Base-by-base conservation (phyloP, 2,113 vertebrate genomes). In the Corythornis madagascariensis region DNA sequence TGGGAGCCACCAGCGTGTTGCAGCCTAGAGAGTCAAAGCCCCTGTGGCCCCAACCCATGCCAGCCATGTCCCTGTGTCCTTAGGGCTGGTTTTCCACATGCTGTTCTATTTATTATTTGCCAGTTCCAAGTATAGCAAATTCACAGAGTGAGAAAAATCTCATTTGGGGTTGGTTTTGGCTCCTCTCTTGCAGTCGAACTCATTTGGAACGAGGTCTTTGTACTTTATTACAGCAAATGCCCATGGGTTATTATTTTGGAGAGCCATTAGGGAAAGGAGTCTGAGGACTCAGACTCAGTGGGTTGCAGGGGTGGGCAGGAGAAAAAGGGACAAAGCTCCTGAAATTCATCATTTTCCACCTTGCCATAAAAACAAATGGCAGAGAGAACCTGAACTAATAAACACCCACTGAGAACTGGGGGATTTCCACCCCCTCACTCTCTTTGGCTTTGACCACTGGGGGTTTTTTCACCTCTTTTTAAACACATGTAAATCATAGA, bases 81-180 rank as follows among this genome's bases (percentile, higher is more conserved):
- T 9, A 86, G 88, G 93, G 84, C 57, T 69, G 28, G 55, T 88
- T 84, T 93, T 78, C 84, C 91, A 91, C 57, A 56, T 33, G 31
- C 40, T 65, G 24, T 28, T 82, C 61, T 29, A 79, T 79, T 93
- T 60, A 91, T 65, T 88, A 66, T 86, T 83, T 66, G 80, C 81
- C 72, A 86, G 76, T 47, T 95, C 88, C 91, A 91, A 95, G 81
- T 56, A 56, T 29, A 86, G 91, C 84, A 83, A 93, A 88, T 88
- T 91, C 80, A 60, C 84, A 66, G 88, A 88, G 88, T 85, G 88
- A 82, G 88, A 86, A 94, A 95, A 95, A 86, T 57, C 81, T 91
- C 72, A 66, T 95, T 89, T 83, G 7, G 45, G 83, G 85, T 83
- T 91, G 81, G 61, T 89, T 95, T 94, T 91, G 94, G 94, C 94